Evolutionary conservation across 92 coral and sea anemone genomes (phyloP).

Genomic region (Epizoanthus illoricatus): DNA sequence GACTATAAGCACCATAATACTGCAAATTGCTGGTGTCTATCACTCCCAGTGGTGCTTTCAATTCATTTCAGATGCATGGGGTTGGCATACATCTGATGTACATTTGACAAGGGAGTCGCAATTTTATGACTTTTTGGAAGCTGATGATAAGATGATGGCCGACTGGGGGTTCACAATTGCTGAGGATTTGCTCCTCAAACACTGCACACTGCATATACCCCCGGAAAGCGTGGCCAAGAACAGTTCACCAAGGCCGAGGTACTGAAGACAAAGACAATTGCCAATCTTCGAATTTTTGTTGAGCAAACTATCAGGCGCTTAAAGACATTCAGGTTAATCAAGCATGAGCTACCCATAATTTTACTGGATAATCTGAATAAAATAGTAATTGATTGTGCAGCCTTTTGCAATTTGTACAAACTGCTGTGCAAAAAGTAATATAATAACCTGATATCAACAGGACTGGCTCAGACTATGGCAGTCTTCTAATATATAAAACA

Average conservation of each 20-base stretch:
- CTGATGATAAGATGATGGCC: constrained; percentile 45
- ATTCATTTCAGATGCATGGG: constrained; percentile 17
- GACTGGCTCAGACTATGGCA: too few species aligned
- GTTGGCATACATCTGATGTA: constrained; percentile 6
- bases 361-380: constrained; percentile 53
- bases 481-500: too few species aligned
- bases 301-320: constrained; percentile 59
- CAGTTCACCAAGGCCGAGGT: constrained; percentile 61
- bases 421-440: constrained; percentile 50
- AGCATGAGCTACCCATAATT: constrained; percentile 32
- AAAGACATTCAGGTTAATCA: constrained; percentile 39
- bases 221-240: constrained; percentile 64
- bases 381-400: constrained; percentile 67
- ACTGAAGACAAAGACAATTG: constrained; percentile 46
- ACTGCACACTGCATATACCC: constrained; percentile 39
- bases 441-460: too few species aligned
- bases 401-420: constrained; percentile 66
- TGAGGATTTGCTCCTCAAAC: constrained; percentile 50
- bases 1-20: constrained; percentile 29
- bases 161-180: constrained; percentile 40
- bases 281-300: constrained; percentile 57
- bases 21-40: constrained; percentile 8
- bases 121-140: constrained; percentile 43
- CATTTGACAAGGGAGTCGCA: constrained; percentile 20
- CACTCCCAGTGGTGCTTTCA: constrained; percentile 21